Conservation (phyloP, 2,888 invertebrate genomes). For the Neocrepidodera transversa region DNA sequence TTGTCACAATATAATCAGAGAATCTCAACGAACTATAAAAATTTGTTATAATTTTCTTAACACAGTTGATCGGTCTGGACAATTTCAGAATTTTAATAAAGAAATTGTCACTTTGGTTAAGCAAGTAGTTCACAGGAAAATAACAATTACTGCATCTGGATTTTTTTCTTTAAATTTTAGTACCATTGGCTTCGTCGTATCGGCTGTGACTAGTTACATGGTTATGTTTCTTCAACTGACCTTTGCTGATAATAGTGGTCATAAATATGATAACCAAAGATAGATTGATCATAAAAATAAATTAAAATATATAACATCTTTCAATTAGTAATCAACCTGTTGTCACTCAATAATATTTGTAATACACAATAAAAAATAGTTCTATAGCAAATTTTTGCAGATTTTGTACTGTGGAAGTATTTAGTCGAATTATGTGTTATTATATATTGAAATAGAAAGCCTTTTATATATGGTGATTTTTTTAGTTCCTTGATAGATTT, state of each 20-base stretch:
- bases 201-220: neutral
- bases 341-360: too few relatives aligned
- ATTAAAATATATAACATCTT: too few relatives aligned
- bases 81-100: neutral
- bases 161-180: neutral
- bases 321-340: too few relatives aligned
- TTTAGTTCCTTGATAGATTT: too few relatives aligned
- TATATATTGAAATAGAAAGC: too few relatives aligned
- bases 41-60: neutral
- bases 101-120: neutral
- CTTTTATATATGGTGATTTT: too few relatives aligned
- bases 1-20: neutral
- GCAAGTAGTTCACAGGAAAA: neutral
- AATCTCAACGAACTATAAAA: too few relatives aligned
- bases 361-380: too few relatives aligned
- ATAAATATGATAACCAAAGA: neutral
- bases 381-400: too few relatives aligned
- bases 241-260: neutral
- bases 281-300: too few relatives aligned
- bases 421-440: too few relatives aligned
- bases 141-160: neutral
- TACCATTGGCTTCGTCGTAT: neutral
- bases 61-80: neutral
- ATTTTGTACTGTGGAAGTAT: too few relatives aligned
- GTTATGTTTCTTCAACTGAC: neutral